Percentiles rank a stretch among this genome's conserved stretches.
Conservation (phyloP, 1,140 invertebrate species). For the Tetragonula clypearis region DNA sequence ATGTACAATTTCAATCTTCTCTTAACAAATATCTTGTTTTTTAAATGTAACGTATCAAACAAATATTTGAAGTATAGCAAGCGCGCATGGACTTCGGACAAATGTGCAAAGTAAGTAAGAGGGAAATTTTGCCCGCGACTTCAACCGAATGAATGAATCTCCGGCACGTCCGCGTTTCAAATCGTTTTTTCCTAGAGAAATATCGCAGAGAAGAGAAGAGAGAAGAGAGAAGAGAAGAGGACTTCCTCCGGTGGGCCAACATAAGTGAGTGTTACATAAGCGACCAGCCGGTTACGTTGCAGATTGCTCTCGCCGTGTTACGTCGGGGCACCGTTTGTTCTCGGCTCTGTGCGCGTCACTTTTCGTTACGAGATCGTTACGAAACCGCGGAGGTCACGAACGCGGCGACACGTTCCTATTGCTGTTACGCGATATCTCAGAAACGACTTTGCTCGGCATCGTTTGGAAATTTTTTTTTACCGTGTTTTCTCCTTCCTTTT, state of each 20-base stretch:
- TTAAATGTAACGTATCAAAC: too few species aligned
- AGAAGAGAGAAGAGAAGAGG: neutral
- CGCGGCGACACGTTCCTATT: neutral
- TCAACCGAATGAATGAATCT: neutral
- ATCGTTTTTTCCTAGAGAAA: neutral
- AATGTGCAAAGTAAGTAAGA: too few species aligned
- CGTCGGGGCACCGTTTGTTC: conserved; percentile 15
- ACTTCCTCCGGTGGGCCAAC: neutral
- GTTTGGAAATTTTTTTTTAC: neutral
- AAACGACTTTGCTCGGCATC: neutral
- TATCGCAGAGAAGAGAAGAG: neutral
- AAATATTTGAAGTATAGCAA: too few species aligned
- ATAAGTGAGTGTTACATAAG: conserved; percentile 11
- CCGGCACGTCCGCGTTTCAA: neutral
- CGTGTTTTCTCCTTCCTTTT: too few species aligned
- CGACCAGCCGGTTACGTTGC: conserved; percentile 7
- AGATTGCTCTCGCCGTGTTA: conserved; percentile 18
- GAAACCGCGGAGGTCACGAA: conserved; percentile 37
- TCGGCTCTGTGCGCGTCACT: conserved; percentile 4
- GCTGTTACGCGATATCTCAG: neutral
- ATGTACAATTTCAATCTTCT: too few species aligned
- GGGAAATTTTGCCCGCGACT: neutral
- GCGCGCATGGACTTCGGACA: too few species aligned
- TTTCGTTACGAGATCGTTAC: conserved; percentile 39
- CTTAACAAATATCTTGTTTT: too few species aligned